Conservation (phyloP, 2,113 vertebrate species). For the Gallinago jamesoni region DNA sequence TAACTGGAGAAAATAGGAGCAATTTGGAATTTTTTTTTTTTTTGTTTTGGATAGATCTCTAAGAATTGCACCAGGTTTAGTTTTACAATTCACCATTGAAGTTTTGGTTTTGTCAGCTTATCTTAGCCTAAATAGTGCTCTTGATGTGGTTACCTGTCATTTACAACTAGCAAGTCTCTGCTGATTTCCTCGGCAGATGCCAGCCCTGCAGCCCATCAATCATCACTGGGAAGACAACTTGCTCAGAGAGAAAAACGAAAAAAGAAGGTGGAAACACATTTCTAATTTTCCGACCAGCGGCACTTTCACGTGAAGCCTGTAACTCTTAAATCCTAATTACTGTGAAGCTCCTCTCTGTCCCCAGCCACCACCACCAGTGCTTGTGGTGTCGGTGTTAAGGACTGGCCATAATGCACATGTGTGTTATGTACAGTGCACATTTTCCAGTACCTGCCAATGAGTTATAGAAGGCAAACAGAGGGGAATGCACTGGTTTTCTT, state of each 20-base stretch:
- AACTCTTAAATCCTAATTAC: not conserved
- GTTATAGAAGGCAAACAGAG: not conserved
- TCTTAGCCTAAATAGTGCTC: not conserved
- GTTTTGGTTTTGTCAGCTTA: not conserved
- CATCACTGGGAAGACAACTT: not conserved
- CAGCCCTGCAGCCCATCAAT: not conserved
- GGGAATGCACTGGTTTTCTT: not conserved
- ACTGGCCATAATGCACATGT: rapidly evolving
- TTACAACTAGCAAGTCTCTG: not conserved
- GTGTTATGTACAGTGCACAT: rapidly evolving
- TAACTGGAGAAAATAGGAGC: not conserved
- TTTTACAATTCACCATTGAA: not conserved
- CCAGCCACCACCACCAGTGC: no score
- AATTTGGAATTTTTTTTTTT: not conserved
- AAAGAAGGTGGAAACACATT: not conserved
- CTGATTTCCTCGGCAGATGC: not conserved
- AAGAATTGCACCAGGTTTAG: not conserved
- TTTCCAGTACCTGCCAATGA: rapidly evolving
- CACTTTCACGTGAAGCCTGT: not conserved
- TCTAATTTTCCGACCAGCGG: not conserved
- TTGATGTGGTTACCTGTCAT: not conserved
- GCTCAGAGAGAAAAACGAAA: not conserved
- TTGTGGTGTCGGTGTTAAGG: rapidly evolving
- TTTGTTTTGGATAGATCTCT: not conserved
- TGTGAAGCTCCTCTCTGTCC: not conserved